Percentiles rank a stretch among this genome's conserved stretches.
Conservation (phyloP, 2,113 vertebrate species). For the Hoplias malabaricus region DNA sequence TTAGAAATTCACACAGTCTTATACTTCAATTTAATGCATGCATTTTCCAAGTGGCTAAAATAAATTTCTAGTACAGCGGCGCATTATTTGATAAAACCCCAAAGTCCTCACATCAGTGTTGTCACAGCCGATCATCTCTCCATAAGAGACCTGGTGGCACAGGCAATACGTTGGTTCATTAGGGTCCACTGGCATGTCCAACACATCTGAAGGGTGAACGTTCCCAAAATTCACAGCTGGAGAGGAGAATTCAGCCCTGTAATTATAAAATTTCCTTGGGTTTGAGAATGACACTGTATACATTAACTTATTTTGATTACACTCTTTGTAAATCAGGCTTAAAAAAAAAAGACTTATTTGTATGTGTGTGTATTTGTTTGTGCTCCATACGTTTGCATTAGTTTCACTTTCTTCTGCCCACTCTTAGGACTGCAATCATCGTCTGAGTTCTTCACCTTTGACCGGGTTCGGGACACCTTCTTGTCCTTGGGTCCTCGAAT, state of each 20-base stretch:
- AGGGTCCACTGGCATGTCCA: slow-evolving; percentile 91
- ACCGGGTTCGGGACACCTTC: slow-evolving; percentile 82
- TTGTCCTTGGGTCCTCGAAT: slow-evolving; percentile 85
- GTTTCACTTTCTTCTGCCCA: slow-evolving; percentile 85
- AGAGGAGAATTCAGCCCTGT: slow-evolving; percentile 81
- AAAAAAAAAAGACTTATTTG: neutral
- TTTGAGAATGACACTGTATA: neutral
- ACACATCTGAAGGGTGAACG: slow-evolving; percentile 86
- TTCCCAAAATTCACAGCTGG: slow-evolving; percentile 80
- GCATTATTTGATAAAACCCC: too few species aligned
- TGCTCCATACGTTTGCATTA: slow-evolving; percentile 78
- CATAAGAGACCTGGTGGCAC: slow-evolving; percentile 90
- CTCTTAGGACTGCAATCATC: slow-evolving; percentile 83
- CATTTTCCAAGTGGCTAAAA: too few species aligned
- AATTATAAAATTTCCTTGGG: too few species aligned
- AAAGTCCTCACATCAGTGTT: slow-evolving; percentile 88
- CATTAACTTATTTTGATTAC: neutral
- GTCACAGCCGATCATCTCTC: slow-evolving; percentile 92
- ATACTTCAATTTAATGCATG: neutral
- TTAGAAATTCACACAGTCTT: too few species aligned
- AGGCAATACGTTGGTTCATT: slow-evolving; percentile 91
- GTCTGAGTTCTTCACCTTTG: slow-evolving; percentile 86
- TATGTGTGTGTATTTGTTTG: neutral
- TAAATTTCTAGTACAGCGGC: too few species aligned
- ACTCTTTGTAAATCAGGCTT: neutral